These are phyloP conservation scores for Drosophila lacicola DNA, from an alignment of 2,888 invertebrate species.

Conservation along the genomic window DNA sequence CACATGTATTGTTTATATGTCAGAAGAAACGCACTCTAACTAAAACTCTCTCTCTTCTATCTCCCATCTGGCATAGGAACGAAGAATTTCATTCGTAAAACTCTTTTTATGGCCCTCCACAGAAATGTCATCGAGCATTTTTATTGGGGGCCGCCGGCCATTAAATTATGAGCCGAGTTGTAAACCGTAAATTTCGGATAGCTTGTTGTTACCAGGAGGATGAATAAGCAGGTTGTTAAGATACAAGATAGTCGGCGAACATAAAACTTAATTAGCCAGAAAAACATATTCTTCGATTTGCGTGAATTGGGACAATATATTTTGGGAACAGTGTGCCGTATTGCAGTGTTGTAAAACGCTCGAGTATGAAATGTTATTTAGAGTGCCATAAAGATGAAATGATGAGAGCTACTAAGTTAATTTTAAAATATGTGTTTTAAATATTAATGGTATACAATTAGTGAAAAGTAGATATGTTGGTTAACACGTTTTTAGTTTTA, in stretches of 20 bases:
- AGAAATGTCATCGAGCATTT: slow-evolving; percentile 22
- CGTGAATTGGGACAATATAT: not conserved
- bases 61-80: not conserved
- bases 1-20: not conserved
- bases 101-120: slow-evolving; percentile 12
- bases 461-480: no score
- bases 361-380: no score
- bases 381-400: no score
- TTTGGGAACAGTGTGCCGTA: not conserved
- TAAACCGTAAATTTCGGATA: slow-evolving; percentile 6
- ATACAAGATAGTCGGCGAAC: slow-evolving; percentile 28
- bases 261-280: slow-evolving; percentile 61
- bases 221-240: slow-evolving; percentile 9
- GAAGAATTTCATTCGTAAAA: slow-evolving; percentile 17
- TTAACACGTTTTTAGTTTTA: no score
- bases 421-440: no score
- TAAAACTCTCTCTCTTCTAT: not conserved
- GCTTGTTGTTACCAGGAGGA: not conserved
- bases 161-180: slow-evolving; percentile 24
- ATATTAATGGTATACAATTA: no score
- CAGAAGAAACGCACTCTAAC: not conserved
- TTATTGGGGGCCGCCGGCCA: slow-evolving; percentile 4
- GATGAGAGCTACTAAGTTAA: no score
- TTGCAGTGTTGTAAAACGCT: not conserved
- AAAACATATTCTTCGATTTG: slow-evolving; percentile 26